These are phyloP conservation scores for Mystacornis crossleyi DNA, from an alignment of 2,113 vertebrate genomes.

Conservation along the genomic window DNA sequence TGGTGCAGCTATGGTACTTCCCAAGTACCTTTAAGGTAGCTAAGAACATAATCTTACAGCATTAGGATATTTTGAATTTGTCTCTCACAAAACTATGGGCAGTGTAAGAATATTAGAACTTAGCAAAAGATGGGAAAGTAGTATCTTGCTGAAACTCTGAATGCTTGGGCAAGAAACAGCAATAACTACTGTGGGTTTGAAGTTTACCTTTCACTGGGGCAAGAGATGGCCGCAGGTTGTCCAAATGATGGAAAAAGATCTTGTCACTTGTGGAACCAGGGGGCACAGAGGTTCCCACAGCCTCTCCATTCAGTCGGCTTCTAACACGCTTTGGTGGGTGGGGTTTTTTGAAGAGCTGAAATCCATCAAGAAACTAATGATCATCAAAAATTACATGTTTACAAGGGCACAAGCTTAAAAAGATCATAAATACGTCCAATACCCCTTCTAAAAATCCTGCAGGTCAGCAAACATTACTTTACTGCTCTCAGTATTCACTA, in stretches of 20 bases:
- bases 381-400: background rate
- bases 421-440: fast-evolving
- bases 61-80: background rate
- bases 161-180: background rate
- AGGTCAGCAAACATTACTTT: background rate
- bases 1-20: background rate
- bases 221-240: slow-evolving; percentile 93
- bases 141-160: background rate
- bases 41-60: background rate
- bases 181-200: background rate
- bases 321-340: slow-evolving; percentile 96
- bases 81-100: background rate
- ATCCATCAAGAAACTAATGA: background rate
- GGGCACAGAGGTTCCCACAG: slow-evolving; percentile 73
- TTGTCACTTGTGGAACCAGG: slow-evolving; percentile 86
- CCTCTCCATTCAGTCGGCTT: slow-evolving; percentile 88
- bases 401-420: background rate
- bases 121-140: background rate
- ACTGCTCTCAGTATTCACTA: background rate
- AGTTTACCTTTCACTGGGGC: slow-evolving; percentile 92
- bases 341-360: slow-evolving; percentile 96
- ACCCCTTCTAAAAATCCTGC: background rate
- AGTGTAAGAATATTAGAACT: background rate
- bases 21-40: background rate
- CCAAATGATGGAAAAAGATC: slow-evolving; percentile 98